A percentile compares a stretch with the other conserved stretches of the same genome.
Evolutionary conservation across 2,888 invertebrate species (phyloP).

Genomic region (Vesta saturnalis): DNA sequence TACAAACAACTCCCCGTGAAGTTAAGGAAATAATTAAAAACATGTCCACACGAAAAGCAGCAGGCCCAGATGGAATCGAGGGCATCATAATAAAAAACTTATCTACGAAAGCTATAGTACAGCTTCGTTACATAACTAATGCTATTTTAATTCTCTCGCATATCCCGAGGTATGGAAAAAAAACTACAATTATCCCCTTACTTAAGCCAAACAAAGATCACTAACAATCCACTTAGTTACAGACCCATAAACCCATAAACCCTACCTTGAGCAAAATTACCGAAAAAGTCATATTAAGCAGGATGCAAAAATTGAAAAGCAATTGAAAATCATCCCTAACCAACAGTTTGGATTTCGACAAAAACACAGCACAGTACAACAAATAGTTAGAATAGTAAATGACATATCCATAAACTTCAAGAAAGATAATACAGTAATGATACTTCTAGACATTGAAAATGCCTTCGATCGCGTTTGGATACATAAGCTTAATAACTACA

Average conservation of each 20-base stretch:
- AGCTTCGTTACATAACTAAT: neutral
- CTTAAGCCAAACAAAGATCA: neutral
- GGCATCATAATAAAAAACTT: neutral
- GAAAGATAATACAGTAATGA: slow-evolving; percentile 38
- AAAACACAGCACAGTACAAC: slow-evolving; percentile 47
- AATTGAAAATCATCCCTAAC: slow-evolving; percentile 24
- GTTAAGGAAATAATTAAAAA: neutral
- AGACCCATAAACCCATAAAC: slow-evolving; percentile 41
- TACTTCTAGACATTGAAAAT: no score
- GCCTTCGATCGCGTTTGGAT: slow-evolving; percentile 54
- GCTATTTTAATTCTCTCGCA: neutral
- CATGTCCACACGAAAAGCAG: neutral
- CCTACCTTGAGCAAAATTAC: slow-evolving; percentile 30
- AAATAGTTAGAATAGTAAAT: slow-evolving; percentile 47
- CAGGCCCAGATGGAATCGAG: neutral
- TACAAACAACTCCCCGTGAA: neutral
- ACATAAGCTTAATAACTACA: neutral
- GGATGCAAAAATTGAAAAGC: slow-evolving; percentile 16
- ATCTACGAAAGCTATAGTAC: neutral
- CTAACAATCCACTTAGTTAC: slow-evolving; percentile 23
- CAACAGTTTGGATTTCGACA: slow-evolving; percentile 51
- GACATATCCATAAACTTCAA: slow-evolving; percentile 46
- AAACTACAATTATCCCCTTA: neutral
- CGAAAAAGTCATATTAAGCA: slow-evolving; percentile 29
- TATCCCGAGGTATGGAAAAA: neutral